A percentile compares a stretch with the other conserved stretches of the same genome.
These are phyloP conservation scores for Sylvia borin DNA, from an alignment of 2,797 vertebrate species.

Conservation along the genomic window DNA sequence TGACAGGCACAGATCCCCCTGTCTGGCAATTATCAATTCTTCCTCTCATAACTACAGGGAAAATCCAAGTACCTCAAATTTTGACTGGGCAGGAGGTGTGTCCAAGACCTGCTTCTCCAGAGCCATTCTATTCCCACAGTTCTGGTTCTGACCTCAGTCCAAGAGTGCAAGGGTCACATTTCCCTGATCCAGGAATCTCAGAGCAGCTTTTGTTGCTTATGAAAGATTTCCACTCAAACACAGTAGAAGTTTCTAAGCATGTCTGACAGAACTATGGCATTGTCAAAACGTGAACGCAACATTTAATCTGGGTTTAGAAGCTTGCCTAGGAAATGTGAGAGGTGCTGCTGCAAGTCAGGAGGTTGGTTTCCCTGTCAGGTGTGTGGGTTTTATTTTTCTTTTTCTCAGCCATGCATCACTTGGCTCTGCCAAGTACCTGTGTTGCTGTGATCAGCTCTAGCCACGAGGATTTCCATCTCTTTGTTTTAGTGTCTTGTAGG, in stretches of 20 bases:
- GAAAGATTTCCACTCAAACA: neutral
- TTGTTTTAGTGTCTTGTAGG: neutral
- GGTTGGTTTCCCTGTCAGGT: neutral
- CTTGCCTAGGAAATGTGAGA: neutral
- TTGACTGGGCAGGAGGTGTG: neutral
- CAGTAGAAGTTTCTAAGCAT: neutral
- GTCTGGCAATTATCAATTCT: slow-evolving; percentile 35
- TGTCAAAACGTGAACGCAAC: neutral
- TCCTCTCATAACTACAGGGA: neutral
- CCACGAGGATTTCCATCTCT: neutral
- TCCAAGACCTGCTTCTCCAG: neutral
- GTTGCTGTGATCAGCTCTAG: neutral
- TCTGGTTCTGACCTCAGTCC: neutral
- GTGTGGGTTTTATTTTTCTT: neutral
- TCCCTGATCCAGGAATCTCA: neutral
- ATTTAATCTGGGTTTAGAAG: neutral
- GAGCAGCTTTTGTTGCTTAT: neutral
- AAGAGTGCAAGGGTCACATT: neutral
- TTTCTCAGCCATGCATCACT: neutral
- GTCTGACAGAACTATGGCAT: neutral
- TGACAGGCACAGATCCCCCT: slow-evolving; percentile 51
- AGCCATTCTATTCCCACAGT: neutral
- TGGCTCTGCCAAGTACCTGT: neutral
- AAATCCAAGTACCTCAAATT: neutral
- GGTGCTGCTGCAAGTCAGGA: neutral